Evolutionary conservation across 2,113 vertebrate species (phyloP), one percentile per base, ranked within the genome.

Genomic region (Anhinga rufa): DNA sequence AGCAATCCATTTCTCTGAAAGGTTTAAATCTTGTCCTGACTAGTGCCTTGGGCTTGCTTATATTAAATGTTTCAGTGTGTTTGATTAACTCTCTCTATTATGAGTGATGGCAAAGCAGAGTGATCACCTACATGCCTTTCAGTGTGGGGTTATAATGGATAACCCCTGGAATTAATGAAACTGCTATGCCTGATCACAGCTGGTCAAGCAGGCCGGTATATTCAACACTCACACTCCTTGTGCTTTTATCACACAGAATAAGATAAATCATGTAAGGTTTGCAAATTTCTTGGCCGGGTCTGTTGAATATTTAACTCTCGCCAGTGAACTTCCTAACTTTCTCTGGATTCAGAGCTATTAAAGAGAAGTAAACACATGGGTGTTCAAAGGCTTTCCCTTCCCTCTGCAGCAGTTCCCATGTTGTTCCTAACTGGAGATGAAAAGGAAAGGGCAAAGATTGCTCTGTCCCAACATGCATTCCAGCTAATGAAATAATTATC

Each of bases 351-450:
- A 44, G 48, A 86, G 75, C 25, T 74, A 81, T 80, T 93, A 81
- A 79, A 46, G 3, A 88, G 60, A 95, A 64, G 62, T 88, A 97
- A 95, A 95, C 64, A 96, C 64, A 80, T 0, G 48, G 75, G 10
- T 83, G 91, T 96, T 97, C 95, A 97, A 96, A 95, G 92, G 85
- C 58, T 92, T 97, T 96, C 62, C 34, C 40, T 85, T 94, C 58
- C 46, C 89, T 65, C 66, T 64, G 70, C 0, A 4, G 58, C 68
- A 97, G 62, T 97, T 97, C 89, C 82, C 95, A 85, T 93, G 70
- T 93, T 92, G 54, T 54, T 97, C 48, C 55, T 72, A 66, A 79
- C 66, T 31, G 51, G 78, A 97, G 96, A 97, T 97, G 84, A 96
- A 96, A 97, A 96, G 91, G 75, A 96, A 54, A 92, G 79, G 80